A percentile compares a stretch with the other conserved stretches of the same genome.
Evolutionary conservation across 2,888 invertebrate species (phyloP).

Genomic region (Oscheius myriophilus): DNA sequence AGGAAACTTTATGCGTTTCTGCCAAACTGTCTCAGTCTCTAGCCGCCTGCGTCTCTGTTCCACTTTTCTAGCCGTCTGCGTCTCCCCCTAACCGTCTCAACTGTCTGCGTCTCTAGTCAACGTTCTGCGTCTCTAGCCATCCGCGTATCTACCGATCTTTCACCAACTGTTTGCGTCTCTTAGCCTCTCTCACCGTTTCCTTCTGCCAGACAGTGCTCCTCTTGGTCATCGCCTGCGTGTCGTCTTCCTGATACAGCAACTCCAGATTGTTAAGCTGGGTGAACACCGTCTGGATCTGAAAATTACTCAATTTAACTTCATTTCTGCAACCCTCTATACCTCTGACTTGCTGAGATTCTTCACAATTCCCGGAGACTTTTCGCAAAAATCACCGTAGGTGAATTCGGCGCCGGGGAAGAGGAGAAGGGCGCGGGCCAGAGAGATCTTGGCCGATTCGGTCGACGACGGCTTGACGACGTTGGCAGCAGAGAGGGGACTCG

Average conservation of each 20-base stretch:
- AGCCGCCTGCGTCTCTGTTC: too few species aligned
- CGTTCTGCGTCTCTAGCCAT: too few species aligned
- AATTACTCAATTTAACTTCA: neutral
- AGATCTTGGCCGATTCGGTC: neutral
- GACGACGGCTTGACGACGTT: neutral
- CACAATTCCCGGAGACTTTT: neutral
- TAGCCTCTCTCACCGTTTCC: slow-evolving; percentile 2
- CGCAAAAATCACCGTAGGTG: neutral
- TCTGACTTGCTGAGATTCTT: neutral
- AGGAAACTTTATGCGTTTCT: too few species aligned
- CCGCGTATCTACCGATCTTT: too few species aligned
- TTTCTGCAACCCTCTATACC: neutral
- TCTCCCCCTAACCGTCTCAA: too few species aligned
- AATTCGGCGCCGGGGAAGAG: slow-evolving; percentile 13
- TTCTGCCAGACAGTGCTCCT: slow-evolving; percentile 1
- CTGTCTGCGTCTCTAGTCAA: too few species aligned
- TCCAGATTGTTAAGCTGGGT: neutral
- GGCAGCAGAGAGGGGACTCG: too few species aligned
- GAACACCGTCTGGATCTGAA: slow-evolving; percentile 7
- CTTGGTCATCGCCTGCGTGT: neutral
- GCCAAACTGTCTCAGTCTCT: too few species aligned
- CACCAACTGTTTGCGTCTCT: too few species aligned
- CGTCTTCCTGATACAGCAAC: slow-evolving; percentile 6
- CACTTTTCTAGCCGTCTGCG: too few species aligned
- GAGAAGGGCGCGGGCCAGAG: slow-evolving; percentile 2